A percentile compares a stretch with the other conserved stretches of the same genome.
These are phyloP conservation scores for Pao palembangensis DNA, from an alignment of 2,113 vertebrate species.

Conservation along the genomic window DNA sequence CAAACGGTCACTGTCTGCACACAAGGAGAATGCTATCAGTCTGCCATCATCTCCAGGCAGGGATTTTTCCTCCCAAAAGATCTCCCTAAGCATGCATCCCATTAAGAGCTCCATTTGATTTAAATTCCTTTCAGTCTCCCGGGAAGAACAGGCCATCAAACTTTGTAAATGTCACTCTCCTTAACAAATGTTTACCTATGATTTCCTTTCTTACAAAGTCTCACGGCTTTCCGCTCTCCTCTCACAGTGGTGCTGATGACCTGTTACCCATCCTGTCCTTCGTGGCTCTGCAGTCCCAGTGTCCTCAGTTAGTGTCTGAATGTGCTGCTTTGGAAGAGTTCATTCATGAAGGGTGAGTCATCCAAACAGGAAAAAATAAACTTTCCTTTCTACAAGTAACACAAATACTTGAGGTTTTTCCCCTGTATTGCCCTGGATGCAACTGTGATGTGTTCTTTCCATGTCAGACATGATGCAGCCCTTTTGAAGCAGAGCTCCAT, in stretches of 20 bases:
- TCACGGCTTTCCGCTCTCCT: background rate
- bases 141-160: conserved; percentile 6
- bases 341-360: conserved; percentile 89
- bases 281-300: conserved; percentile 83
- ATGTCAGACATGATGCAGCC: no score
- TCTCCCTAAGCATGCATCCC: conserved; percentile 34
- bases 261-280: conserved; percentile 92
- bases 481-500: no score
- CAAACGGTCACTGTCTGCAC: conserved; percentile 57
- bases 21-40: conserved; percentile 53
- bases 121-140: conserved; percentile 19
- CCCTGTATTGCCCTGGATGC: background rate
- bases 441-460: no score
- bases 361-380: background rate
- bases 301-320: conserved; percentile 89
- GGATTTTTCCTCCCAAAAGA: conserved; percentile 53
- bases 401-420: background rate
- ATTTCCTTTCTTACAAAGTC: conserved; percentile 1
- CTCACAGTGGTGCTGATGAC: conserved; percentile 86
- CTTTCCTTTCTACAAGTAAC: background rate
- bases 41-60: conserved; percentile 47
- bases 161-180: conserved; percentile 24
- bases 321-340: conserved; percentile 93
- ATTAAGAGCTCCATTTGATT: conserved; percentile 27
- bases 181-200: background rate